These are phyloP conservation scores for Magallana gigas DNA, from an alignment of 1,140 invertebrate genomes.

Conservation along the genomic window DNA sequence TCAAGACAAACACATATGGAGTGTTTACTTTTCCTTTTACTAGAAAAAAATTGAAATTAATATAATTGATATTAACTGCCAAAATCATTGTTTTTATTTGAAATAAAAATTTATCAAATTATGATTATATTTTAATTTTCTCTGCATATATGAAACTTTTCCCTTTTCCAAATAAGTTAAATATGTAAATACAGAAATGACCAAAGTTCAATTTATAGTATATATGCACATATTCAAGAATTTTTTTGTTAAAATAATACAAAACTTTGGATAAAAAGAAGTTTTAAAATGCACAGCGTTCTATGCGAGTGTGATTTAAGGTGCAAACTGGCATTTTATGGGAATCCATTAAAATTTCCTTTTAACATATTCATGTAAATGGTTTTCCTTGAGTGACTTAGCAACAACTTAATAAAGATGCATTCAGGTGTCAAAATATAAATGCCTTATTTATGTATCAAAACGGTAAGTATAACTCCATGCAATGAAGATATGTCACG, in stretches of 20 bases:
- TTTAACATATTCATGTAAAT: not conserved
- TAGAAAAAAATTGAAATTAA: too few relatives aligned
- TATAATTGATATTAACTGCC: too few relatives aligned
- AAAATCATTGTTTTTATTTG: too few relatives aligned
- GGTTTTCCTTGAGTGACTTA: constrained; percentile 27
- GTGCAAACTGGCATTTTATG: not conserved
- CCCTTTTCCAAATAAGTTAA: too few relatives aligned
- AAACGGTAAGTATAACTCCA: not conserved
- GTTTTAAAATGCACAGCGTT: not conserved
- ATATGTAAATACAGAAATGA: too few relatives aligned
- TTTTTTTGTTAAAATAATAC: not conserved
- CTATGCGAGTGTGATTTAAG: not conserved
- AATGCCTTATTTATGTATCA: constrained; percentile 17
- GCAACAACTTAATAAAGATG: not conserved
- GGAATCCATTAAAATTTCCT: not conserved
- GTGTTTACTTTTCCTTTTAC: too few relatives aligned
- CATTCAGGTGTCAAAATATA: constrained; percentile 31
- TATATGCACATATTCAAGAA: not conserved
- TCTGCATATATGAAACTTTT: too few relatives aligned
- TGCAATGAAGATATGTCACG: not conserved
- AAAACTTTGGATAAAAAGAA: not conserved
- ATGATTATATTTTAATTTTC: too few relatives aligned
- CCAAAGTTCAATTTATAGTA: not conserved
- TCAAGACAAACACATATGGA: too few relatives aligned
- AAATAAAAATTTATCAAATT: too few relatives aligned